phyloP scores from a whole-genome alignment of 2,113 vertebrate species.

The zebrafish (Danio rerio) region GRCz12tu NC_133192.1:48287501-48288000 shows the following conservation, averaged over 20 bases:
- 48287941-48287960: background rate
- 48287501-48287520: no score
- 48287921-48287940: background rate
- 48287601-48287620: background rate
- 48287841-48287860: constrained; percentile 65
- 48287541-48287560: no score
- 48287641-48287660: background rate
- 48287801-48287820: constrained; percentile 63
- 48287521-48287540: no score
- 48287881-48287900: background rate
- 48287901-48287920: background rate
- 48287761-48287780: constrained; percentile 6
- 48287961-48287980: background rate
- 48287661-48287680: background rate
- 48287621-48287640: background rate
- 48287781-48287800: constrained; percentile 49
- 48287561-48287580: no score
- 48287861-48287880: constrained; percentile 66
- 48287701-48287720: background rate
- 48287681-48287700: background rate
- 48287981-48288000: background rate
- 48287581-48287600: no score
- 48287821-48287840: constrained; percentile 3
- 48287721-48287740: background rate
- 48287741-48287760: background rate